Percentiles rank a stretch among this genome's conserved stretches.
Evolutionary conservation across 2,797 vertebrate genomes (phyloP).

Genomic region (Hyperoplus lanceolatus): DNA sequence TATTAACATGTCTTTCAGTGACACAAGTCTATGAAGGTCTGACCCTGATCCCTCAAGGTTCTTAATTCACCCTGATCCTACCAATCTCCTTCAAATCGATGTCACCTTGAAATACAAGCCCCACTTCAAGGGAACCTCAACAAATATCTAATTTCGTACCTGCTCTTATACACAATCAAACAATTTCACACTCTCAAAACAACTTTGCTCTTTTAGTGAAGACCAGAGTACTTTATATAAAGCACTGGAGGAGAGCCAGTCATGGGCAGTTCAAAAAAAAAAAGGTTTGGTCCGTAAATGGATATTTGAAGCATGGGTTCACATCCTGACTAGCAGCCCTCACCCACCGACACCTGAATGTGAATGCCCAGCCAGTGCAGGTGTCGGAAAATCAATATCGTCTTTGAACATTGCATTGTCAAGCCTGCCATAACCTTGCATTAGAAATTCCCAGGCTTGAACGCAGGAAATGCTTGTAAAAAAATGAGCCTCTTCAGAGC

Average conservation of each 20-base stretch:
- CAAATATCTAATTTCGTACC: constrained; percentile 5
- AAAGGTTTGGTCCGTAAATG: constrained; percentile 27
- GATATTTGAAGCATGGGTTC: constrained; percentile 37
- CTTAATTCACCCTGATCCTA: constrained; percentile 14
- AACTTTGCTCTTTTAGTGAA: constrained; percentile 35
- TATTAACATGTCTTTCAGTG: constrained; percentile 46
- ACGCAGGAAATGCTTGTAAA: not conserved
- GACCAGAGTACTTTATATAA: constrained; percentile 29
- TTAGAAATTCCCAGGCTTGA: not conserved
- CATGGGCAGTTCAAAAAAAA: constrained; percentile 32
- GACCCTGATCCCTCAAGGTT: constrained; percentile 15
- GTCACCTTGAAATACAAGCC: constrained; percentile 41
- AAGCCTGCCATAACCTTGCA: constrained; percentile 7
- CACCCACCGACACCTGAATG: constrained; percentile 25
- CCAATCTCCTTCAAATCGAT: not conserved
- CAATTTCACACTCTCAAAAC: constrained; percentile 46
- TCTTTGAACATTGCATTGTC: constrained; percentile 13
- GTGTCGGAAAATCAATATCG: constrained; percentile 21
- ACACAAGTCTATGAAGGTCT: constrained; percentile 18
- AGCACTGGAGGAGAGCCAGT: constrained; percentile 39
- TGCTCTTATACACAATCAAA: not conserved
- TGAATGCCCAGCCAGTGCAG: constrained; percentile 21
- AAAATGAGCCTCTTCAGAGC: not conserved
- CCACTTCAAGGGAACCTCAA: constrained; percentile 21
- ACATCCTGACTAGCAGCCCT: constrained; percentile 18